Conservation (phyloP, 2,888 invertebrate genomes). For the Sinopyrophorus schimmeli region DNA sequence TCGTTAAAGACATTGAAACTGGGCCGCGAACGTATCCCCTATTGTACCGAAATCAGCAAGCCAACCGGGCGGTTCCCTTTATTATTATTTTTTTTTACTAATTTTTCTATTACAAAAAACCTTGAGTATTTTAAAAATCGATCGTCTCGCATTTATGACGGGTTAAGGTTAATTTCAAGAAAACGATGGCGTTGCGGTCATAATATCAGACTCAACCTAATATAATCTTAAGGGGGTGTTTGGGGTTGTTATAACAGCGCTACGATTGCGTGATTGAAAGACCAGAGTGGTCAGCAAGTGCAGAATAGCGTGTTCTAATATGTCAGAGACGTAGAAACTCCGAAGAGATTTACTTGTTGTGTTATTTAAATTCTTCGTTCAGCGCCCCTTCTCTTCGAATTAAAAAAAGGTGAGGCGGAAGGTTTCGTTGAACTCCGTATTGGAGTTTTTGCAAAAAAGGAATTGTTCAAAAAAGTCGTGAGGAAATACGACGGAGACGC, state of each 20-base stretch:
- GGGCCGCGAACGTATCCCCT: not conserved
- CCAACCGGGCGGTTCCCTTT: too few relatives aligned
- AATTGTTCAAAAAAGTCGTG: not conserved
- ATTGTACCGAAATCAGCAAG: too few relatives aligned
- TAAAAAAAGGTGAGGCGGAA: too few relatives aligned
- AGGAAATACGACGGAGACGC: conserved; percentile 16
- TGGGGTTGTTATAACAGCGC: conserved; percentile 24
- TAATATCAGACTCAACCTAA: conserved; percentile 29
- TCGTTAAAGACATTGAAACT: not conserved
- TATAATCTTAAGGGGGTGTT: conserved; percentile 30
- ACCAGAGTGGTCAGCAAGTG: conserved; percentile 51
- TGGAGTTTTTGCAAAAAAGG: not conserved
- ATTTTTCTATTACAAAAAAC: conserved; percentile 1
- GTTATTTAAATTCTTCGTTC: conserved; percentile 1
- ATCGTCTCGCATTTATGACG: conserved; percentile 20
- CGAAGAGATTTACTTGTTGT: not conserved
- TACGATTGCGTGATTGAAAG: conserved; percentile 50
- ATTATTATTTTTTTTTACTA: too few relatives aligned
- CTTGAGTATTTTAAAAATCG: conserved; percentile 7
- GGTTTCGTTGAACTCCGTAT: too few relatives aligned
- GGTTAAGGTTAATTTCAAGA: conserved; percentile 28
- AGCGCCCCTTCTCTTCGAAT: not conserved
- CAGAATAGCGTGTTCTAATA: conserved; percentile 53
- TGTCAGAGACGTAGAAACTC: conserved; percentile 46
- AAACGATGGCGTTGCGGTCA: conserved; percentile 24